Percentiles rank a stretch among this genome's conserved stretches.
These are phyloP conservation scores for Branchellion lobata DNA, from an alignment of 2,888 invertebrate species.

Conservation along the genomic window DNA sequence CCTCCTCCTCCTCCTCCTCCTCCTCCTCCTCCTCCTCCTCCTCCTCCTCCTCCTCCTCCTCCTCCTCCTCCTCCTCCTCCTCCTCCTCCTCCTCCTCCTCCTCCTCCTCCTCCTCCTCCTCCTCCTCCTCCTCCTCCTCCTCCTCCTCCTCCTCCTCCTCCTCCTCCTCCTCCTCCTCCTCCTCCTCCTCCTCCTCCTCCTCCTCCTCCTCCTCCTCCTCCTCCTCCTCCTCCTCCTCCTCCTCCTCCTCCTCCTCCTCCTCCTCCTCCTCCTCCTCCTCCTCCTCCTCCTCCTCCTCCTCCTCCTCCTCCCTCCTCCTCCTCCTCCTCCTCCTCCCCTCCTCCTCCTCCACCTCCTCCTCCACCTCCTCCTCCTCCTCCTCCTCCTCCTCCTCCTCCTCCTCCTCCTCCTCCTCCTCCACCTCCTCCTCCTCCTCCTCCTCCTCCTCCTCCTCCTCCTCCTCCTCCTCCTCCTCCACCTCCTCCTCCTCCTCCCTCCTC, in stretches of 20 bases:
- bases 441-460: no score
- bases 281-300: conserved; percentile 7
- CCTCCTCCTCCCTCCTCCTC: neutral
- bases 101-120: no score
- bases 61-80: no score
- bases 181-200: neutral
- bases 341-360: neutral
- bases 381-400: neutral
- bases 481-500: no score
- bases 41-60: no score
- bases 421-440: no score
- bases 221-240: neutral
- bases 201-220: neutral
- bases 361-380: neutral
- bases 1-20: no score
- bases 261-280: neutral
- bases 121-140: no score
- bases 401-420: neutral
- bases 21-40: no score
- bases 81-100: no score
- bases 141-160: no score
- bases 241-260: neutral
- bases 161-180: neutral
- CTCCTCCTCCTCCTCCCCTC: neutral
- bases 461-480: no score